Percentiles rank a stretch among this genome's conserved stretches.
phyloP scores from a whole-genome alignment of 2,797 vertebrate genomes.

The Lagocephalus sceleratus region DNA sequence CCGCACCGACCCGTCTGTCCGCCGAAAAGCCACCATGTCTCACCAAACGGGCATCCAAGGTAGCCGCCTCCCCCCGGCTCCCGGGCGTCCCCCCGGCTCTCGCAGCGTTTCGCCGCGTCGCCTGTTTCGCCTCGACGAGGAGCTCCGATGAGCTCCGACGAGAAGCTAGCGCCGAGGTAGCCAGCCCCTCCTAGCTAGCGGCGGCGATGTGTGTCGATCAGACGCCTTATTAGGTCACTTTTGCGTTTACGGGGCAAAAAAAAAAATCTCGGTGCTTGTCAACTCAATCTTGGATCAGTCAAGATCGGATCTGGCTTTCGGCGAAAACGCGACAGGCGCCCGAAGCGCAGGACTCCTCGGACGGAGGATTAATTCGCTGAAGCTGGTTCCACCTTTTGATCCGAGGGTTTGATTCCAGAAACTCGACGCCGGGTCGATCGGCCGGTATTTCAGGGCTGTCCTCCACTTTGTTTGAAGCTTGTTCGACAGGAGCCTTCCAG shows the following conservation, averaged over 20 bases:
- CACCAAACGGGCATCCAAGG: slow-evolving; percentile 97
- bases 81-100: fast-evolving
- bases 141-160: slow-evolving; percentile 3
- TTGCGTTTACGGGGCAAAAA: slow-evolving; percentile 15
- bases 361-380: slow-evolving; percentile 1
- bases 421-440: slow-evolving; percentile 31
- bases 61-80: slow-evolving; percentile 41
- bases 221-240: slow-evolving; percentile 30
- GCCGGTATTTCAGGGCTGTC: slow-evolving; percentile 1
- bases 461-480: no score
- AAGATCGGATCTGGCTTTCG: background rate
- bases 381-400: slow-evolving; percentile 26
- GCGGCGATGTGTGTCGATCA: slow-evolving; percentile 32
- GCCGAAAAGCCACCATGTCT: slow-evolving; percentile 82
- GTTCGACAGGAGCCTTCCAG: no score
- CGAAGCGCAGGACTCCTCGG: background rate
- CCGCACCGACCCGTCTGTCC: slow-evolving; percentile 51
- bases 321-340: background rate
- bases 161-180: slow-evolving; percentile 52
- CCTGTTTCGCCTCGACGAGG: background rate
- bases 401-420: slow-evolving; percentile 58
- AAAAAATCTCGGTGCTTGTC: slow-evolving; percentile 2
- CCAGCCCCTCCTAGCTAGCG: slow-evolving; percentile 58
- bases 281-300: no score
- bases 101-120: fast-evolving